Evolutionary conservation across 2,888 invertebrate species (phyloP).

Genomic region (Drosophila birchii): DNA sequence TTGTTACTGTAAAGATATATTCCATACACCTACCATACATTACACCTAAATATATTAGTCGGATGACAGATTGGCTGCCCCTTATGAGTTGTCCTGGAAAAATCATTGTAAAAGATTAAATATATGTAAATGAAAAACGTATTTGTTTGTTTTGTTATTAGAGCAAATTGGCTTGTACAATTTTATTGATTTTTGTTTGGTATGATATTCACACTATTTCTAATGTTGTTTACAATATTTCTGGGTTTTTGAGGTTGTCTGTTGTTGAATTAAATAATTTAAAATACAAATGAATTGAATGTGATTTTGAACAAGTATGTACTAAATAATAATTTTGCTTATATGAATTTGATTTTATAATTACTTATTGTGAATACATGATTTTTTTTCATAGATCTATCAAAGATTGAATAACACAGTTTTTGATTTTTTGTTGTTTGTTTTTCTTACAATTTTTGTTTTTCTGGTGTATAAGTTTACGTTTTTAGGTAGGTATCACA

Average conservation of each 20-base stretch:
- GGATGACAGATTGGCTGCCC: not conserved
- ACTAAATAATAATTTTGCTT: conserved; percentile 21
- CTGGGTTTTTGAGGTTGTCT: conserved; percentile 23
- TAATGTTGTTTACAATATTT: conserved; percentile 59
- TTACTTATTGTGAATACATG: conserved; percentile 34
- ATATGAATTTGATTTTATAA: conserved; percentile 9
- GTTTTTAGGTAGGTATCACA: conserved; percentile 77
- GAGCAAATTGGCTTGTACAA: conserved; percentile 84
- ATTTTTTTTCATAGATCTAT: conserved; percentile 29
- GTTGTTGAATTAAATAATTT: conserved; percentile 23
- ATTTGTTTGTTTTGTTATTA: conserved; percentile 68
- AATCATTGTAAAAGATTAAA: not conserved
- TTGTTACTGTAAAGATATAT: not conserved
- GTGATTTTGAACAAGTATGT: conserved; percentile 16
- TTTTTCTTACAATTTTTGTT: conserved; percentile 7
- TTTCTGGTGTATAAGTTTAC: conserved; percentile 44
- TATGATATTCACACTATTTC: conserved; percentile 51
- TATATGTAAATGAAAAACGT: conserved; percentile 24
- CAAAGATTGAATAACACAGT: conserved; percentile 45
- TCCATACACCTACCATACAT: too few species aligned
- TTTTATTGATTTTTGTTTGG: conserved; percentile 78
- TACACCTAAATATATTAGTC: not conserved
- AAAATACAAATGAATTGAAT: conserved; percentile 17
- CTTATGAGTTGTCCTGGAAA: not conserved
- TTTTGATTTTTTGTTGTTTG: conserved; percentile 29